Evolutionary conservation across 2,113 vertebrate species (phyloP).

Genomic region (Puntigrus tetrazona): DNA sequence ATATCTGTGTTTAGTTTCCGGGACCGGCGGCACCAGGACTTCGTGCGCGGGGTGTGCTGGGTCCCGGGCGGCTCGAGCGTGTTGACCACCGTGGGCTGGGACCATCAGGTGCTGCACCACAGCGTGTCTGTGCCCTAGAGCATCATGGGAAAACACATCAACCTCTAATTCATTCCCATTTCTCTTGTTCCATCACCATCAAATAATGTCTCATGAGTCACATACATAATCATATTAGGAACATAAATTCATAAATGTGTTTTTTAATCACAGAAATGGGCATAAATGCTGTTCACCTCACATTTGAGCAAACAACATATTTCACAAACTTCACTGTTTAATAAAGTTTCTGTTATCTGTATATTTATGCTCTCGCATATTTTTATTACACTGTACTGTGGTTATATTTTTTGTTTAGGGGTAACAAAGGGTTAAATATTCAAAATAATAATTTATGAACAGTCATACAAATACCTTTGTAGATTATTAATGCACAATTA

Average conservation of each 20-base stretch:
- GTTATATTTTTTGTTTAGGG: not conserved
- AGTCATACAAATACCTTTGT: not conserved
- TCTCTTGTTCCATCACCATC: not conserved
- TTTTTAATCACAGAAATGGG: not conserved
- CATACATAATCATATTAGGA: not conserved
- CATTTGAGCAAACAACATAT: not conserved
- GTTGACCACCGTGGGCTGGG: slow-evolving; percentile 93
- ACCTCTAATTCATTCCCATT: too few relatives aligned
- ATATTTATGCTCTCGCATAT: not conserved
- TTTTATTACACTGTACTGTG: not conserved
- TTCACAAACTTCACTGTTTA: not conserved
- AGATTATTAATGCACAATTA: not conserved
- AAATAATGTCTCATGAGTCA: not conserved
- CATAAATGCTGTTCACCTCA: not conserved
- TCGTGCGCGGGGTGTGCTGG: slow-evolving; percentile 88
- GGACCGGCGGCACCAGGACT: slow-evolving; percentile 85
- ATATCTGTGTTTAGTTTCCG: slow-evolving; percentile 75
- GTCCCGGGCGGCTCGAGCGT: slow-evolving; percentile 79
- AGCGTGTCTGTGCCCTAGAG: slow-evolving; percentile 11
- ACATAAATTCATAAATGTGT: not conserved
- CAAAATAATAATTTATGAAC: not conserved
- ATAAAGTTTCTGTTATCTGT: not conserved
- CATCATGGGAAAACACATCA: not conserved
- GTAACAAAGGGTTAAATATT: not conserved
- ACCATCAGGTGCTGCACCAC: slow-evolving; percentile 94